Conservation (phyloP, 2,113 vertebrate species). For the Crotophaga sulcirostris region DNA sequence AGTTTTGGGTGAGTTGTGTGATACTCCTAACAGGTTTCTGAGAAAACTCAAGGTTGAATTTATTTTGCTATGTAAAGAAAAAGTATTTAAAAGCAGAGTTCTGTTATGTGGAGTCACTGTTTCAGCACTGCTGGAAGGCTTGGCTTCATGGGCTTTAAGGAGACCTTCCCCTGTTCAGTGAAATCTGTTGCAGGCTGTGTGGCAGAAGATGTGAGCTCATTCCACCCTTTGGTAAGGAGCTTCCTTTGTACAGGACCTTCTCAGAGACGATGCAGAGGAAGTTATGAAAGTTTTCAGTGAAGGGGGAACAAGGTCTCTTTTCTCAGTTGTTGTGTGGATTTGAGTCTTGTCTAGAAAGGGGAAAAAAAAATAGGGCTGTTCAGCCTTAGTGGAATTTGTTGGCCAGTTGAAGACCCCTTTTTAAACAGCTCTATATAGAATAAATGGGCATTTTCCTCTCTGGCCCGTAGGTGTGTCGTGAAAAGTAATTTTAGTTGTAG, state of each 20-base stretch:
- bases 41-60: background rate
- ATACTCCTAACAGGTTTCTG: background rate
- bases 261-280: background rate
- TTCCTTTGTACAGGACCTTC: background rate
- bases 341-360: background rate
- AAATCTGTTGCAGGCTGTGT: background rate
- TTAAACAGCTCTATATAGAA: background rate
- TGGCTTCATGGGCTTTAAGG: background rate
- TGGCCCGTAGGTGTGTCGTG: background rate
- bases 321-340: background rate
- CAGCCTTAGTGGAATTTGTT: background rate
- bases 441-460: background rate
- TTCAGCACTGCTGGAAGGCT: background rate
- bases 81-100: background rate
- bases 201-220: background rate
- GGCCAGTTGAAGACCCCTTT: background rate
- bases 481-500: conserved; percentile 11
- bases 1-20: background rate
- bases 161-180: background rate
- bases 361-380: background rate
- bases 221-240: background rate
- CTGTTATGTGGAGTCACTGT: background rate
- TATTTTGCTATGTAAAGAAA: background rate
- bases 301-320: background rate
- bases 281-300: background rate